Evolutionary conservation across 2,113 vertebrate species (phyloP).

Genomic region (Microcebus ravelobensis): DNA sequence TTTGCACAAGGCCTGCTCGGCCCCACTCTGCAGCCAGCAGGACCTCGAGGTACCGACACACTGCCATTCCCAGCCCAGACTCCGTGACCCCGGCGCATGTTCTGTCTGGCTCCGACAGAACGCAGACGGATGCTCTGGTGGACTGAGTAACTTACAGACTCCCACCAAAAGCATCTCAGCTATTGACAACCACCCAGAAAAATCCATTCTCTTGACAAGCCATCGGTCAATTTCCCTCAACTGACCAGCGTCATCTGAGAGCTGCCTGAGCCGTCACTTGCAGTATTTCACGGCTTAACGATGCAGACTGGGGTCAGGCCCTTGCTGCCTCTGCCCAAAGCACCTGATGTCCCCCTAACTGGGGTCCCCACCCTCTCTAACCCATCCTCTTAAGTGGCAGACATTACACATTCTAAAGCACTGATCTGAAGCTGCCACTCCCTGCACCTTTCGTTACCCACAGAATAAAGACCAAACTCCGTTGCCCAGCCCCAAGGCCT

Average conservation of each 20-base stretch:
- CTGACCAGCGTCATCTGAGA: not conserved
- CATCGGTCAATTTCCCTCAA: not conserved
- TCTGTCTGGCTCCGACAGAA: not conserved
- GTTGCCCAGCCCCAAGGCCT: not conserved
- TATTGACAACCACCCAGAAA: not conserved
- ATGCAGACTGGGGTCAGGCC: not conserved
- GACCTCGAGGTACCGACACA: fast-evolving
- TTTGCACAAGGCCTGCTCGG: not conserved
- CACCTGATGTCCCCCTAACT: not conserved
- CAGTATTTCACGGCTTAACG: not conserved
- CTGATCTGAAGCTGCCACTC: not conserved
- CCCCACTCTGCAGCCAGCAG: not conserved
- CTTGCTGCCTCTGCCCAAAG: not conserved
- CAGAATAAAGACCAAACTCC: not conserved
- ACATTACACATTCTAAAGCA: not conserved
- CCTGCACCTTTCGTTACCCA: not conserved
- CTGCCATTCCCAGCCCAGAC: not conserved
- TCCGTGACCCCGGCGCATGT: fast-evolving
- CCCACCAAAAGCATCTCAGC: not conserved
- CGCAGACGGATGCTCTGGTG: not conserved
- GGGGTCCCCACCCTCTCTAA: not conserved
- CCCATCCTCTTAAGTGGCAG: not conserved
- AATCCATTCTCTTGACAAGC: not conserved
- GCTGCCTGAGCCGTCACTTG: not conserved
- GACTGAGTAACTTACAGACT: not conserved